phyloP scores from a whole-genome alignment of 2,797 vertebrate genomes.

The Malurus leucopterus region DNA sequence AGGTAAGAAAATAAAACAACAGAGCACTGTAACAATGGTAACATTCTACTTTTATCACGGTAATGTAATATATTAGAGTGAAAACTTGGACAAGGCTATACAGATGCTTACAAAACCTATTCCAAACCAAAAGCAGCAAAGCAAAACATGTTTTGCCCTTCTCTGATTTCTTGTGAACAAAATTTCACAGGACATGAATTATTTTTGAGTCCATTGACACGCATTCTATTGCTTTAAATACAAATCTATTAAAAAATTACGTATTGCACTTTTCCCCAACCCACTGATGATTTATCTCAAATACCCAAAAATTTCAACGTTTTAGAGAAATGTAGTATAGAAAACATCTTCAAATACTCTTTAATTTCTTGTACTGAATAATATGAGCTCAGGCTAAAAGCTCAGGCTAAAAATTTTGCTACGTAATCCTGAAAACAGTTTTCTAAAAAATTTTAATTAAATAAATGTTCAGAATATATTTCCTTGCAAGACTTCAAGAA shows the following conservation, averaged over 20 bases:
- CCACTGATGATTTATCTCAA: neutral
- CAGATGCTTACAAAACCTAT: neutral
- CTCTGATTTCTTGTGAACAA: neutral
- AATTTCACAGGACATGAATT: neutral
- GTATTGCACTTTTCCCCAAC: neutral
- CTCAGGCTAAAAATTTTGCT: neutral
- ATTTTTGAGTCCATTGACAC: neutral
- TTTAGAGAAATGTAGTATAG: neutral
- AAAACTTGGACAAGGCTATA: neutral
- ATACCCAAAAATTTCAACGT: neutral
- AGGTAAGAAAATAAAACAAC: neutral
- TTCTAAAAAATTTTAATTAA: neutral
- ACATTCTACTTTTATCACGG: neutral
- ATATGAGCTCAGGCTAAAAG: neutral
- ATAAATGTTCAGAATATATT: neutral
- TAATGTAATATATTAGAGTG: neutral
- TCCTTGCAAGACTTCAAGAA: neutral
- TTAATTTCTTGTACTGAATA: neutral
- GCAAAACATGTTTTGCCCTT: neutral
- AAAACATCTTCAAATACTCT: neutral
- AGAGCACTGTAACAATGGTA: neutral
- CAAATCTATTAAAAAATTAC: neutral
- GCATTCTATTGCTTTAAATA: neutral
- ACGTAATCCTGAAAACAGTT: neutral
- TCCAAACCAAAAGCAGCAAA: neutral